Base-by-base conservation (phyloP, 1,140 invertebrate genomes). In the Brachionus calyciflorus region DNA sequence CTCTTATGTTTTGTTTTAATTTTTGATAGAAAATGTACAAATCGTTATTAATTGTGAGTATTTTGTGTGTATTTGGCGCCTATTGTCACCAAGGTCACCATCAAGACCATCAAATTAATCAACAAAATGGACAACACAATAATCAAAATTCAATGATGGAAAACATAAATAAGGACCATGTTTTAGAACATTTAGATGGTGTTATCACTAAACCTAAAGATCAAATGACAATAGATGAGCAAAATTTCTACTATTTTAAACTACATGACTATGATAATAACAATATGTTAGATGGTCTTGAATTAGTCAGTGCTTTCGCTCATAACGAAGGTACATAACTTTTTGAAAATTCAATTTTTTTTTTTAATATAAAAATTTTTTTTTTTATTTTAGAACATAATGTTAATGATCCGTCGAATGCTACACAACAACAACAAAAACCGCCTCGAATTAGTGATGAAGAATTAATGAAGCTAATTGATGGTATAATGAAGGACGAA, bases 171-270 rank as follows among this genome's bases (percentile, higher is more conserved):
- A 73, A 55, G 40, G 69, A 73, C 3, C 69, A 73, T 51, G 69
- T 73, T 33, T 73, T 73, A 7, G 69, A 73, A 51, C 69, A 76
- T 21, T 48, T 76, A 28, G 73, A 76, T 17, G 73, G 73, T 46
- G 33, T 57, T 48, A 76, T 76, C 3, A 76, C 55, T 33, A 76
- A 76, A 46, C 73, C 73, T 4, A 76, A 76, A 48, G 76, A 77
- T 51, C 55, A 77, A 28, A 63, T 77, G 55, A 63, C 76, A 21
- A n/a, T 37, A 21, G 76, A 77, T 19, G 76, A 77, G 12, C 76
- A 77, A 41, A 77, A 77, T 63, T 77, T 77, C 19, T 77, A 63
- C n/a, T 77, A 77, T 77, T 77, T 77, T 28, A 77, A 77, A 77
- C 46, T 77, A 24, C 76, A 77, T 68, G 76, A 77, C 19, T 63